A percentile compares a stretch with the other conserved stretches of the same genome.
Evolutionary conservation across 1,140 invertebrate genomes (phyloP).

Genomic region (Mycetomoellerius zeteki): DNA sequence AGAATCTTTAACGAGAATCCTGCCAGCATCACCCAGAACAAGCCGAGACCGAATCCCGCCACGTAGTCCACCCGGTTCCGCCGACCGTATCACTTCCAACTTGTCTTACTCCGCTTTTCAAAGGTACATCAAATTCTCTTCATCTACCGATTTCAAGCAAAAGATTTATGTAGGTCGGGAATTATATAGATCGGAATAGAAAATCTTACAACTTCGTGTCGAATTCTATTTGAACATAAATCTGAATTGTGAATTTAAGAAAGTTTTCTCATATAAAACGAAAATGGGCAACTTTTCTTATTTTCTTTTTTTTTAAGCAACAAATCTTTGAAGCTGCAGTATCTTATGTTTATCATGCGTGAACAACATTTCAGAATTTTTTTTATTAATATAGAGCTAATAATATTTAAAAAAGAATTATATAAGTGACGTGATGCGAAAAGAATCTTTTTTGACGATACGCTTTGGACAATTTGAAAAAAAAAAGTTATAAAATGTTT

Average conservation of each 20-base stretch:
- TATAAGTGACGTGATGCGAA: neutral
- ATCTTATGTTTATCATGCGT: neutral
- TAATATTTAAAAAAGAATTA: neutral
- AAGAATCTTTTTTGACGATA: neutral
- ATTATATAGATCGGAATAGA: neutral
- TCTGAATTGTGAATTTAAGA: neutral
- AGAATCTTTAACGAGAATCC: conserved; percentile 83
- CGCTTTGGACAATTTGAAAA: neutral
- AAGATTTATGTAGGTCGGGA: neutral
- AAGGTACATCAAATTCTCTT: conserved; percentile 78
- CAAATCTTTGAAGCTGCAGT: neutral
- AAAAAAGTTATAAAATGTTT: neutral
- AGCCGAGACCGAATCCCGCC: conserved; percentile 82
- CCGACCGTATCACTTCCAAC: conserved; percentile 81
- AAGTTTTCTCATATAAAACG: conserved; percentile 2
- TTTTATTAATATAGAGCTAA: neutral
- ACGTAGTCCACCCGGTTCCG: conserved; percentile 83
- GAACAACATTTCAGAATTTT: neutral
- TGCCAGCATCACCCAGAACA: conserved; percentile 83
- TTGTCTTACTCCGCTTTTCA: conserved; percentile 85
- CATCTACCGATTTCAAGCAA: neutral
- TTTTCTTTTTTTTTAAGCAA: neutral
- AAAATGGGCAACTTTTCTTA: neutral
- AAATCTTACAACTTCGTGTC: neutral
- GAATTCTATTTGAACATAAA: conserved; percentile 9